Conservation (phyloP, 1,140 invertebrate genomes). For the Babylonia areolata region DNA sequence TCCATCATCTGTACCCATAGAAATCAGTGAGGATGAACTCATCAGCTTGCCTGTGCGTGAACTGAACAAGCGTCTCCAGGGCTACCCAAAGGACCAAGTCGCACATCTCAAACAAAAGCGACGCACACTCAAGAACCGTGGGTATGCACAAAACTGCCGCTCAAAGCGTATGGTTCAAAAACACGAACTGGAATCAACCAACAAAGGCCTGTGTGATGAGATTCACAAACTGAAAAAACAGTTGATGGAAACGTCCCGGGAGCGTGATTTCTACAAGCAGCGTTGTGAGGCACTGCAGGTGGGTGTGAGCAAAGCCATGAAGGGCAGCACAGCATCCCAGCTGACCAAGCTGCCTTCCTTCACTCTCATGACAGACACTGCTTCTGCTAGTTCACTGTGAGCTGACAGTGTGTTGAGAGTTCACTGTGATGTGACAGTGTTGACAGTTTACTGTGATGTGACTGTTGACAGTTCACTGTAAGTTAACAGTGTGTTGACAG, state of each 20-base stretch:
- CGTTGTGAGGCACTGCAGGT: background rate
- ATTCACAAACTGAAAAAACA: constrained; percentile 3
- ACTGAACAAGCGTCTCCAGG: constrained; percentile 95
- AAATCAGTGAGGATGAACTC: constrained; percentile 89
- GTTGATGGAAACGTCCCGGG: background rate
- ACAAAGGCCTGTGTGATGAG: constrained; percentile 78
- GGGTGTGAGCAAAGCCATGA: background rate
- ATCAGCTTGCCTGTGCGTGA: constrained; percentile 94
- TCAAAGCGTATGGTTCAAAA: constrained; percentile 72
- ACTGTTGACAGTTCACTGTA: too few species aligned
- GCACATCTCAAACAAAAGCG: constrained; percentile 95
- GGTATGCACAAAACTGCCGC: constrained; percentile 98
- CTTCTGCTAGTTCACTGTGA: background rate
- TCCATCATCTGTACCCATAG: constrained; percentile 4
- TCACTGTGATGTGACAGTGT: too few species aligned
- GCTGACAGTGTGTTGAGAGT: too few species aligned
- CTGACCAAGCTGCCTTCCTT: background rate
- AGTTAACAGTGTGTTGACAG: too few species aligned
- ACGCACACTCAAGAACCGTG: constrained; percentile 97
- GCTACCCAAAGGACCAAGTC: constrained; percentile 92
- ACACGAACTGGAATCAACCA: constrained; percentile 85
- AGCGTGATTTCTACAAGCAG: background rate
- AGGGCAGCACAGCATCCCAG: background rate
- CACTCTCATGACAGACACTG: background rate
- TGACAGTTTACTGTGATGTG: too few species aligned